Evolutionary conservation across 2,888 invertebrate species (phyloP).

Genomic region (Idaea aversata): DNA sequence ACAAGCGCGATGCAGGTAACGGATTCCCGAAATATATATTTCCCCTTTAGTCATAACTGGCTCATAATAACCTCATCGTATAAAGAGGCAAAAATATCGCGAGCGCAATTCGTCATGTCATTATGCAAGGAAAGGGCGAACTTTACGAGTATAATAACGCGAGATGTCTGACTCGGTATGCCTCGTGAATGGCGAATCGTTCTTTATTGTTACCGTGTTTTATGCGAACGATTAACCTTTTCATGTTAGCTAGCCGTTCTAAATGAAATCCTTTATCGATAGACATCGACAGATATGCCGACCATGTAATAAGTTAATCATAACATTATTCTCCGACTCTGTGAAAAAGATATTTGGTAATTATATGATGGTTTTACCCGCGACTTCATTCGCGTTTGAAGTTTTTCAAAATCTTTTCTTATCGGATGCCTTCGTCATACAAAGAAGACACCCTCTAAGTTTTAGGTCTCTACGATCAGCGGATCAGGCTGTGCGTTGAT

Average conservation of each 20-base stretch:
- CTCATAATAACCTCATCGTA: conserved; percentile 71
- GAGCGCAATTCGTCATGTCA: conserved; percentile 79
- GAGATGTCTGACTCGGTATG: conserved; percentile 75
- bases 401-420: too few relatives aligned
- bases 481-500: too few relatives aligned
- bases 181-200: conserved; percentile 70
- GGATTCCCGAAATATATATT: conserved; percentile 32
- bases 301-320: conserved; percentile 10
- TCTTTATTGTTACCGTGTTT: conserved; percentile 76
- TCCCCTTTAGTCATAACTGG: conserved; percentile 55
- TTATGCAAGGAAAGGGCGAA: conserved; percentile 79
- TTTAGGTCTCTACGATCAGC: too few relatives aligned
- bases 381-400: too few relatives aligned
- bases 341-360: too few relatives aligned
- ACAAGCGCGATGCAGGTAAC: conserved; percentile 3
- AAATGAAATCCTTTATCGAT: conserved; percentile 53
- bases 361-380: too few relatives aligned
- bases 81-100: conserved; percentile 77
- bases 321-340: too few relatives aligned
- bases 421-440: too few relatives aligned
- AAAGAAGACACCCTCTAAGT: too few relatives aligned
- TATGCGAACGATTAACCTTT: conserved; percentile 79
- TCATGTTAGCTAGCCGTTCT: conserved; percentile 64
- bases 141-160: conserved; percentile 79
- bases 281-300: conserved; percentile 16